Percentiles rank a stretch among this genome's conserved stretches.
These are phyloP conservation scores for Apotomis betuletana DNA, from an alignment of 2,888 invertebrate species.

Conservation along the genomic window DNA sequence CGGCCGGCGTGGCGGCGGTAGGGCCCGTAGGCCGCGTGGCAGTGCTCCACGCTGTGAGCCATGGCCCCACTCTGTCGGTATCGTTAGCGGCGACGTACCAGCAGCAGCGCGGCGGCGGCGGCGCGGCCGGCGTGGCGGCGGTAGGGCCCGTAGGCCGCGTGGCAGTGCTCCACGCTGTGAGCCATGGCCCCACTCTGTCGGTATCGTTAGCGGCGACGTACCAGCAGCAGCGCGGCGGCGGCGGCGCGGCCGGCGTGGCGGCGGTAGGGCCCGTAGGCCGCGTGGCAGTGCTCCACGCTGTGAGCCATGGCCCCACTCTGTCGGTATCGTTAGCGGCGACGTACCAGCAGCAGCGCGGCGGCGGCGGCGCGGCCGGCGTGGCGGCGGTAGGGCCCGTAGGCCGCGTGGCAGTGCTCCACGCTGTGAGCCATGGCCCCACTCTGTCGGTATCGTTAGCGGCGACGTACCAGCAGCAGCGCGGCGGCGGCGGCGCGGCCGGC, in stretches of 20 bases:
- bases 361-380: conserved; percentile 89
- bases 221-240: conserved; percentile 86
- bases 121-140: conserved; percentile 89
- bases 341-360: conserved; percentile 86
- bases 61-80: conserved; percentile 37
- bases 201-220: conserved; percentile 52
- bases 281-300: conserved; percentile 43
- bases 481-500: no score
- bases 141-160: conserved; percentile 66
- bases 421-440: no score
- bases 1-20: conserved; percentile 89
- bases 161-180: conserved; percentile 46
- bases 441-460: no score
- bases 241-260: conserved; percentile 89
- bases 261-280: conserved; percentile 75
- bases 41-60: conserved; percentile 49
- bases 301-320: conserved; percentile 49
- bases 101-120: conserved; percentile 86
- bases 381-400: conserved; percentile 82
- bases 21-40: conserved; percentile 67
- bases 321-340: no score
- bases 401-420: no score
- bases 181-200: conserved; percentile 45
- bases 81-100: conserved; percentile 66
- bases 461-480: no score